Conservation (phyloP, 1,140 invertebrate genomes). For the Hycleus cichorii region DNA sequence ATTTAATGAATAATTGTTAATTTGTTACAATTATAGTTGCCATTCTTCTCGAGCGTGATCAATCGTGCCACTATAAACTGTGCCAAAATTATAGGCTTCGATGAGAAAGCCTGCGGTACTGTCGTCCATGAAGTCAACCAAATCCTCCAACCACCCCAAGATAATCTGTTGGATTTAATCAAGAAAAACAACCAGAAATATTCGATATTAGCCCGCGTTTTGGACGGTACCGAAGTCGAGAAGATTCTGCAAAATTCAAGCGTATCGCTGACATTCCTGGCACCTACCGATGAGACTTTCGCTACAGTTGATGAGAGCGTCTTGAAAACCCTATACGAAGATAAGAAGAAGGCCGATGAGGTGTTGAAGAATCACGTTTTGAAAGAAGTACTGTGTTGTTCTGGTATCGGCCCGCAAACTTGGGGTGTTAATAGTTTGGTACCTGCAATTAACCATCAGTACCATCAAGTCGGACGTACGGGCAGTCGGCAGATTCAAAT, state of each 20-base stretch:
- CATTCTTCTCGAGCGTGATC: slow-evolving; percentile 46
- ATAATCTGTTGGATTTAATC: slow-evolving; percentile 42
- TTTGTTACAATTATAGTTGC: slow-evolving; percentile 32
- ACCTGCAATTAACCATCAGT: slow-evolving; percentile 41
- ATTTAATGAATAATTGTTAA: neutral
- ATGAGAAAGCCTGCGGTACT: slow-evolving; percentile 54
- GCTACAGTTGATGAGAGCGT: slow-evolving; percentile 41
- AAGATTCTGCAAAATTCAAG: slow-evolving; percentile 41
- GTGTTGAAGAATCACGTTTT: slow-evolving; percentile 47
- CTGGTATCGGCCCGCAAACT: slow-evolving; percentile 47
- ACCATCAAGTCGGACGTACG: slow-evolving; percentile 44
- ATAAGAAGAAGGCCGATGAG: slow-evolving; percentile 41
- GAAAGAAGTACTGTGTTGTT: slow-evolving; percentile 53
- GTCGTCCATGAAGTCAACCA: slow-evolving; percentile 53
- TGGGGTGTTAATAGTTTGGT: slow-evolving; percentile 49
- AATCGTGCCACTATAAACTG: slow-evolving; percentile 49
- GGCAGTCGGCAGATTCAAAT: slow-evolving; percentile 46
- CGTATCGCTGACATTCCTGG: slow-evolving; percentile 48
- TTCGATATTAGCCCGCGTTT: slow-evolving; percentile 41
- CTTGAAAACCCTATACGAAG: slow-evolving; percentile 39
- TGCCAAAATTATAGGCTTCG: slow-evolving; percentile 49
- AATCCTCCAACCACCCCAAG: slow-evolving; percentile 46
- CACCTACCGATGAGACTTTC: slow-evolving; percentile 59
- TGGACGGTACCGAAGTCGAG: slow-evolving; percentile 43
- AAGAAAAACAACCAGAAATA: slow-evolving; percentile 40